Base-by-base conservation (phyloP, 92 coral and sea anemone species). In the Phenganax stokvisi region DNA sequence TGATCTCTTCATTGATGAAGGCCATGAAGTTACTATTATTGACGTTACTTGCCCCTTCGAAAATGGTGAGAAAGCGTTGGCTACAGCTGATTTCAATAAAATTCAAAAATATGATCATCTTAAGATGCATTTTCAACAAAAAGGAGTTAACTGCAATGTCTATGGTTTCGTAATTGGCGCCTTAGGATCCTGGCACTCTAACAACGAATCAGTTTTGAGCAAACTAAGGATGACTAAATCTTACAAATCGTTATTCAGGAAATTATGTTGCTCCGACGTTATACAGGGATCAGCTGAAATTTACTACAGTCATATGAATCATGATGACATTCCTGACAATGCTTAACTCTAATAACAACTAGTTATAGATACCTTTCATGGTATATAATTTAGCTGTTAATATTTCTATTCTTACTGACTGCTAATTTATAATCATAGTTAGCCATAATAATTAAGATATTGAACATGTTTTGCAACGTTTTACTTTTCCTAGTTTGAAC, bases 21-120 rank as follows among this genome's bases (percentile, higher is more conserved):
- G 30, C 3, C 1, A 53, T 0, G 37, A 54, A 8, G 59, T 73
- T 8, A 52, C 61, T 9, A 54, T 73, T 13, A 73, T 73, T 8
- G 60, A 73, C 15, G 78, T 73, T 6, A 51, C 59, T 8, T 53
- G 60, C 17, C 78, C 78, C 2, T 73, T 73, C 8, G 78, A 73
- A 13, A 73, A 73, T 54, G 78, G 78, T 12, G 31, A 20, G 0
- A 37, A 17, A 17, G 70, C 70, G 37, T 7, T 64, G 9, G 70
- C 47, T 12, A 7, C 70, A 0, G 78, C 60, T 12, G 78, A 73
- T 25, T 12, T 8, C 4, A n/a, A 28, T 0, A 73, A 71, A 27
- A 1, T 73, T 29, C 0, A 6, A 1, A 73, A 73, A 29, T 73
- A 73, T 12, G 6, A 53, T 12, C 57, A 51, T 60, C 60, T 73